Evolutionary conservation across 2,113 vertebrate genomes (phyloP), one percentile per base, ranked within the genome.

Genomic region (Rousettus leschenaultii): DNA sequence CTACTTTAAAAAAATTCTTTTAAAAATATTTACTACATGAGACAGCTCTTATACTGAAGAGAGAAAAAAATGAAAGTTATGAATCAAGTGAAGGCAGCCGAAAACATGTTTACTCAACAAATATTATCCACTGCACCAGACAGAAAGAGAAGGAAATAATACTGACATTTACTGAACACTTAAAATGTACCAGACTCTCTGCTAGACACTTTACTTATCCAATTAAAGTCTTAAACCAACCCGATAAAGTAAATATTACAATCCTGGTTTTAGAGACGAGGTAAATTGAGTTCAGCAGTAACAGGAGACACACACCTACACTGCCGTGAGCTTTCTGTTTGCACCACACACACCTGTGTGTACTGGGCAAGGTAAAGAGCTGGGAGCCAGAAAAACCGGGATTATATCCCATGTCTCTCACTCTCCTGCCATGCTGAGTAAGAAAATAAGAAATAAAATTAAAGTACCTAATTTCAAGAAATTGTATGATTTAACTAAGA

Each of bases 71-170:
- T 53, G 26, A 71, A 87, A 91, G 59, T 70, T 86, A 86, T 82
- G 16, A 82, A 66, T 59, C 61, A 73, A 75, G 57, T 35, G 75
- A 79, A 88, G 57, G 11, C 45, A 74, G 73, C 48, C 65, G 28
- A 90, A 95, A 82, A 83, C 53, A 88, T 55, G 26, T 61, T 85
- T 92, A 84, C n/a, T 48, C 48, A 94, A 83, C 40, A 61, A 88
- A 38, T 63, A 87, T 19, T 83, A 79, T 38, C 75, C 33, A 63
- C 2, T 5, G 2, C 21, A 79, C 55, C 40, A 87, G 7, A 61
- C 7, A 84, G 24, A 85, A 75, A 80, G 51, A 89, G 11, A 94
- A 75, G 45, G 21, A 77, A 70, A 91, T 35, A 59, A 93, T n/a
- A 53, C 21, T 68, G 61, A 71, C 26, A 92, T 73, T 84, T 68